Evolutionary conservation across 2,113 vertebrate species (phyloP).

Genomic region (Atherinomorus stipes): DNA sequence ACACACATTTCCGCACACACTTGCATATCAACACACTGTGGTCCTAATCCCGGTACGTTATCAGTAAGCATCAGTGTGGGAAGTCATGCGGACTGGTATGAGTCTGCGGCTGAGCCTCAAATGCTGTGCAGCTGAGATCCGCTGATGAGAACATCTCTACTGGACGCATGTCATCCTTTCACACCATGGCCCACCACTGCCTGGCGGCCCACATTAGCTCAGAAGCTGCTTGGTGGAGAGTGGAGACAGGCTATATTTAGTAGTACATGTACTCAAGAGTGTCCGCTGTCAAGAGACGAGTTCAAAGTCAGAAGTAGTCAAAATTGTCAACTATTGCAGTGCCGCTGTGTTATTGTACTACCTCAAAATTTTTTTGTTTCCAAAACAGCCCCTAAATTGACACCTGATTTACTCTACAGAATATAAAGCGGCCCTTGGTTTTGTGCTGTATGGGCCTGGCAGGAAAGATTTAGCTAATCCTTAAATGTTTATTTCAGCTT

Average conservation of each 20-base stretch:
- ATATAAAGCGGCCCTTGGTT: not conserved
- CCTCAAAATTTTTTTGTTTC: not conserved
- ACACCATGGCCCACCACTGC: constrained; percentile 53
- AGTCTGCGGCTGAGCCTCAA: constrained; percentile 63
- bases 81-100: constrained; percentile 82
- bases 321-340: not conserved
- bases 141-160: constrained; percentile 65
- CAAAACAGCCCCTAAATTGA: not conserved
- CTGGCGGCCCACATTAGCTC: constrained; percentile 55
- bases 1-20: constrained; percentile 3
- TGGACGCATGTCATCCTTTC: constrained; percentile 60
- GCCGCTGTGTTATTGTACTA: not conserved
- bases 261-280: constrained; percentile 35
- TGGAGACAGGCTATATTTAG: constrained; percentile 51
- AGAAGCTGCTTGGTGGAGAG: constrained; percentile 38
- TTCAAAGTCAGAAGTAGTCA: constrained; percentile 32
- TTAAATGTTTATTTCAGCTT: constrained; percentile 27
- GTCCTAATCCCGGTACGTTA: constrained; percentile 69
- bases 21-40: constrained; percentile 30
- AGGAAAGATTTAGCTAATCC: constrained; percentile 26
- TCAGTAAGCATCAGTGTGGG: constrained; percentile 73
- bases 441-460: constrained; percentile 1
- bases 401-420: constrained; percentile 9
- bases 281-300: constrained; percentile 31
- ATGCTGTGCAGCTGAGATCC: constrained; percentile 54